Evolutionary conservation across 35 echinoderm and acorn worm genomes (phyloP).

Genomic region (Heliocidaris erythrogramma): DNA sequence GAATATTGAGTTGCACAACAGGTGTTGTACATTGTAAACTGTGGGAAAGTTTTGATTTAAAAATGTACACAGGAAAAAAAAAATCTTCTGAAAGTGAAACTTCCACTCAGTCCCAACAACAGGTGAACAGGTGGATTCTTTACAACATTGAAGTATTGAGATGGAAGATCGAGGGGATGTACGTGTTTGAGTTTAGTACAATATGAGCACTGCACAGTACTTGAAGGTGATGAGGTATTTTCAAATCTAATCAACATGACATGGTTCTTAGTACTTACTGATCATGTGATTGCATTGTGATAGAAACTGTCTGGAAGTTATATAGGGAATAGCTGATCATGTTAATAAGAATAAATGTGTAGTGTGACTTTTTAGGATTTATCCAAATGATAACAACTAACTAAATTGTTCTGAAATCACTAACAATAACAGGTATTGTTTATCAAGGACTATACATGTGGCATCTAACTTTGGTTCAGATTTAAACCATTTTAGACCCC

Average conservation of each 20-base stretch:
- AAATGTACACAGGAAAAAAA: not conserved
- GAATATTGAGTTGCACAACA: not conserved
- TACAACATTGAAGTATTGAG: not conserved
- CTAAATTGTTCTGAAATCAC: no score
- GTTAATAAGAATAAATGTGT: no score
- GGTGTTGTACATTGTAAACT: not conserved
- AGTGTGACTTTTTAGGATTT: no score
- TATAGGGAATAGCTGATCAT: no score
- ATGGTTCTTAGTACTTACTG: no score
- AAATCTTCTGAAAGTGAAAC: constrained; percentile 4
- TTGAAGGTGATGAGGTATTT: not conserved
- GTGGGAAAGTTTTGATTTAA: not conserved
- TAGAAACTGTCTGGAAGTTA: no score
- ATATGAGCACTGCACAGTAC: not conserved
- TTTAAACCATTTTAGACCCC: no score
- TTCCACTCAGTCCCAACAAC: not conserved
- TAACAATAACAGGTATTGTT: no score
- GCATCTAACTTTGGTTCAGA: no score
- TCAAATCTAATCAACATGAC: not conserved
- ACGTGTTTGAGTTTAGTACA: not conserved
- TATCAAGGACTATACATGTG: no score
- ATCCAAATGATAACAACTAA: no score
- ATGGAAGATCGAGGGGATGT: not conserved
- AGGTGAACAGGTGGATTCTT: not conserved
- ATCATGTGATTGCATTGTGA: no score